These are phyloP conservation scores for Cirrhinus molitorella DNA, from an alignment of 2,797 vertebrate genomes.

Conservation along the genomic window DNA sequence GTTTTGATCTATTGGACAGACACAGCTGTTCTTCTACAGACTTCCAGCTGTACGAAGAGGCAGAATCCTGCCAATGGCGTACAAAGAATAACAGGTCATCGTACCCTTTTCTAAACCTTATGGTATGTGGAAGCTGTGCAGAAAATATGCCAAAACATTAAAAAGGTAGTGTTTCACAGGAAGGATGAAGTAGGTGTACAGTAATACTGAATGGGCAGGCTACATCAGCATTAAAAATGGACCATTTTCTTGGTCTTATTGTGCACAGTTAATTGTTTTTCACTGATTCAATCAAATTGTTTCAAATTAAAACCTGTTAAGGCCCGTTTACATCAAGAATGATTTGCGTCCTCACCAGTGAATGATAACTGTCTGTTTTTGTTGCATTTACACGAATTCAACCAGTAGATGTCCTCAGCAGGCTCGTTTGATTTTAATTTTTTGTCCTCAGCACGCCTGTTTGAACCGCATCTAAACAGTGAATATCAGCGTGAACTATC, in stretches of 20 bases:
- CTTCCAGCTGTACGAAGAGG: conserved; percentile 53
- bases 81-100: conserved; percentile 55
- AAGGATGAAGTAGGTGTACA: conserved; percentile 56
- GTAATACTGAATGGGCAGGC: conserved; percentile 57
- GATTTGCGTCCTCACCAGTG: too few species aligned
- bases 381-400: too few species aligned
- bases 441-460: too few species aligned
- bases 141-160: conserved; percentile 61
- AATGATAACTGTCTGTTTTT: too few species aligned
- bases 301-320: not conserved
- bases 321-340: too few species aligned
- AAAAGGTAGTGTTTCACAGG: conserved; percentile 58
- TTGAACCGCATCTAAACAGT: too few species aligned
- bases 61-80: conserved; percentile 43
- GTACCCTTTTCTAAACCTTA: conserved; percentile 57
- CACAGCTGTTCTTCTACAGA: conserved; percentile 58
- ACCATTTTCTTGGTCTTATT: not conserved
- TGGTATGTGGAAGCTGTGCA: conserved; percentile 59
- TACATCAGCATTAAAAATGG: not conserved
- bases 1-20: conserved; percentile 70
- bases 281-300: not conserved
- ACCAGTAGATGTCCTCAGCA: too few species aligned
- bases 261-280: not conserved
- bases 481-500: too few species aligned
- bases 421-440: too few species aligned